Conservation (phyloP, 2,113 vertebrate genomes). For the Chionodraco myersi region DNA sequence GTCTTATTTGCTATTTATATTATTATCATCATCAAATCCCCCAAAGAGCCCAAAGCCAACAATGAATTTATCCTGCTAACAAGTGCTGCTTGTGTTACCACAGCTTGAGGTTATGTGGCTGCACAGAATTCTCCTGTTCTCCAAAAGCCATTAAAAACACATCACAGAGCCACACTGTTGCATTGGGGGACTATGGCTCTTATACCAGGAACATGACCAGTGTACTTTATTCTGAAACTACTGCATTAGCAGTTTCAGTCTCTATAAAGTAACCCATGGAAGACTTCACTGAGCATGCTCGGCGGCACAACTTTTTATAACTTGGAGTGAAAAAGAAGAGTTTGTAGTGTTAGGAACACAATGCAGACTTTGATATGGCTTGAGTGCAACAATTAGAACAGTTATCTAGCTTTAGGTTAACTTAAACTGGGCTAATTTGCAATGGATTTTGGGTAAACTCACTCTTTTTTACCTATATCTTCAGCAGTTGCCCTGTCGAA, state of each 20-base stretch:
- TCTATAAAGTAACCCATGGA: background rate
- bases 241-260: slow-evolving; percentile 4
- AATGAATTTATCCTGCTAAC: slow-evolving; percentile 44
- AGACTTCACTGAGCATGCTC: background rate
- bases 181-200: slow-evolving; percentile 30
- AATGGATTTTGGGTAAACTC: slow-evolving; percentile 15
- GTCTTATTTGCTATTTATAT: slow-evolving; percentile 13
- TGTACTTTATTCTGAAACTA: slow-evolving; percentile 3
- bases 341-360: slow-evolving; percentile 11
- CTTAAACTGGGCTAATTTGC: slow-evolving; percentile 16
- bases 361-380: background rate
- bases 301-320: background rate
- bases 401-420: slow-evolving; percentile 1
- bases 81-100: slow-evolving; percentile 26
- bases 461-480: background rate
- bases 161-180: slow-evolving; percentile 38
- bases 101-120: slow-evolving; percentile 25
- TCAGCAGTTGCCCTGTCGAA: background rate
- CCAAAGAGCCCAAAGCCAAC: slow-evolving; percentile 30
- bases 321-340: background rate
- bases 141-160: slow-evolving; percentile 59
- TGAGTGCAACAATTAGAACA: too few species aligned
- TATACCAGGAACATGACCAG: background rate
- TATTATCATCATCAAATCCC: slow-evolving; percentile 24
- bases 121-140: slow-evolving; percentile 29